Conservation (phyloP, 1,140 invertebrate genomes). For the Eumaeus atala region DNA sequence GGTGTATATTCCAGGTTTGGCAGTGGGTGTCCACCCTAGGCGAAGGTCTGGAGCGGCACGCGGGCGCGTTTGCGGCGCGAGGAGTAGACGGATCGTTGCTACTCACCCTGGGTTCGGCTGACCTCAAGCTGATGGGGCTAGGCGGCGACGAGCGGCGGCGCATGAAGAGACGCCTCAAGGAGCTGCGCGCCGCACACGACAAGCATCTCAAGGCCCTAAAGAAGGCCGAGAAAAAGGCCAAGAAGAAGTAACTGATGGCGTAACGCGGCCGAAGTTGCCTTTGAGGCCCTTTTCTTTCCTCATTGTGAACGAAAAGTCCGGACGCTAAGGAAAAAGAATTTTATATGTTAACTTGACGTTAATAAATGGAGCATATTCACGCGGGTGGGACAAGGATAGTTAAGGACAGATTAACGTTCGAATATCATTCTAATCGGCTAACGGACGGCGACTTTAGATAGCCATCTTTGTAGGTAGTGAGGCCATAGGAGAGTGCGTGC, state of each 20-base stretch:
- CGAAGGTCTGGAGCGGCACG: conserved; percentile 87
- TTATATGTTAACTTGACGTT: too few relatives aligned
- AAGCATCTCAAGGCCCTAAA: conserved; percentile 91
- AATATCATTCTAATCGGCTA: too few relatives aligned
- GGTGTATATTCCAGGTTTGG: conserved; percentile 80
- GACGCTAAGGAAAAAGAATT: too few relatives aligned
- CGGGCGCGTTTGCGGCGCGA: conserved; percentile 87
- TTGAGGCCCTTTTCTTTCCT: too few relatives aligned
- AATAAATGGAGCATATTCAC: too few relatives aligned
- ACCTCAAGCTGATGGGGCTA: conserved; percentile 90
- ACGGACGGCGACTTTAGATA: too few relatives aligned
- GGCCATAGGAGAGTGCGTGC: too few relatives aligned
- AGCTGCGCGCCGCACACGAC: conserved; percentile 85
- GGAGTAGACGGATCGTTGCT: conserved; percentile 89
- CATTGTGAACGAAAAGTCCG: too few relatives aligned
- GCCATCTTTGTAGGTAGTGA: too few relatives aligned
- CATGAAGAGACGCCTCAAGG: conserved; percentile 92
- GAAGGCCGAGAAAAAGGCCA: conserved; percentile 81
- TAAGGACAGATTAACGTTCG: too few relatives aligned
- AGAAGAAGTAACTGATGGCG: conserved; percentile 75
- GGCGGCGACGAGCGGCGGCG: conserved; percentile 87
- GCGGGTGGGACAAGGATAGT: too few relatives aligned
- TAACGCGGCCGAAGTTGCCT: too few relatives aligned
- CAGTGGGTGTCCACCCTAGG: conserved; percentile 89
- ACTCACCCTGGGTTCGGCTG: conserved; percentile 87